Evolutionary conservation across 2,113 vertebrate genomes (phyloP).

Genomic region (Mesitornis unicolor): DNA sequence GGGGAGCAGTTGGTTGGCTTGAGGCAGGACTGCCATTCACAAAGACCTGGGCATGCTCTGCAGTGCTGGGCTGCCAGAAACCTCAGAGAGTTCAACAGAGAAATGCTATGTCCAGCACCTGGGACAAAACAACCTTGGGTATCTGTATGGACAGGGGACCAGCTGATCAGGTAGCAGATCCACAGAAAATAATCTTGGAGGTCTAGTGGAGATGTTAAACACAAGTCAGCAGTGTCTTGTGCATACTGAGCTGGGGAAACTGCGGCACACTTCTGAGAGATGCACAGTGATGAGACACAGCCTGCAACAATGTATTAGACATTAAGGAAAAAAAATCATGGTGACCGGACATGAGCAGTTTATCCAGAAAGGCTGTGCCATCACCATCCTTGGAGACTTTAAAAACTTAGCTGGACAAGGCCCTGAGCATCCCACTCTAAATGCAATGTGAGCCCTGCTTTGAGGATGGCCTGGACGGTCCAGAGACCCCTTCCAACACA

Average conservation of each 20-base stretch:
- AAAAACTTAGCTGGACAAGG: background rate
- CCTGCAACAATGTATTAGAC: background rate
- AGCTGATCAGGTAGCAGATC: background rate
- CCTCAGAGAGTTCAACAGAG: background rate
- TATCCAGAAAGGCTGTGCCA: background rate
- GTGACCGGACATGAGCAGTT: background rate
- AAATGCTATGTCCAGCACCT: background rate
- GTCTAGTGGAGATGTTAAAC: background rate
- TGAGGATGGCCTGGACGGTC: background rate
- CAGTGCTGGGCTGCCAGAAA: background rate
- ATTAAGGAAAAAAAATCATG: background rate
- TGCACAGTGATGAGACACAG: background rate
- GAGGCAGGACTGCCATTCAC: background rate
- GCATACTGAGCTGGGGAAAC: background rate
- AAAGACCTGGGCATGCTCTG: background rate
- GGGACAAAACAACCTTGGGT: background rate
- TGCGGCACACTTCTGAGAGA: background rate
- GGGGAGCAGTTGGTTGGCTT: background rate
- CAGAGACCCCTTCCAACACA: background rate
- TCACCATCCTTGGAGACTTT: background rate
- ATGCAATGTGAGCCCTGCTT: rapidly evolving
- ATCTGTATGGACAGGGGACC: background rate
- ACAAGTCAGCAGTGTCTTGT: background rate
- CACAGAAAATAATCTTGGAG: background rate
- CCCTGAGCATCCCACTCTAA: background rate